Evolutionary conservation across 1,140 invertebrate species (phyloP), one percentile per base, ranked within the genome.

Genomic region (Muscidifurax raptorellus): DNA sequence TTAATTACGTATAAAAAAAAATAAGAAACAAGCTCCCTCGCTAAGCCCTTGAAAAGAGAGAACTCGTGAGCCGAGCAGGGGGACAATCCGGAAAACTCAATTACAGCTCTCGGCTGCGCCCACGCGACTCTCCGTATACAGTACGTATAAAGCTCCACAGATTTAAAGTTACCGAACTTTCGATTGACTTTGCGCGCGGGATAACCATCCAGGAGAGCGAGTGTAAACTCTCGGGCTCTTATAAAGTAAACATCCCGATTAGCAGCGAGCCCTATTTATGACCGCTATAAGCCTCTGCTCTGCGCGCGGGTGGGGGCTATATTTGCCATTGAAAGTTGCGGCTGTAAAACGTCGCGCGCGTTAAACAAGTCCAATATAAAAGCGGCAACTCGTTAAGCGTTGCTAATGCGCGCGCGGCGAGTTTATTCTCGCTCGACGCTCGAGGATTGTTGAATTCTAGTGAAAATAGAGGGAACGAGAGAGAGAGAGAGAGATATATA

Each of bases 231-330:
- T 52, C 15, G 13, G n/a, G n/a, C 74, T 64, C 44, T 28, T 77
- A 59, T 77, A 77, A 77, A 59, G 47, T 59, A 77, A 77, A 77
- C 75, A 64, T 30, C 4, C 28, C 27, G 75, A 77, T 77, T 77
- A 77, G 74, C 74, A 25, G 27, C 75, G 75, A 77, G 18, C 47
- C 25, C 25, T 30, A 77, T 59, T 64, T 59, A 59, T 59, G 27
- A 59, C 1, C 47, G 36, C 36, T 30, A n/a, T n/a, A 77, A 77
- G n/a, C 75, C 22, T 0, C 36, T n/a, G 30, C n/a, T n/a, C n/a
- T n/a, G n/a, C n/a, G n/a, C n/a, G n/a, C n/a, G n/a, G n/a, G n/a
- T n/a, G n/a, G 0, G 2, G 64, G 28, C 30, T 74, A 40, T 40
- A 74, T 74, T 74, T 74, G n/a, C 13, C 71, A n/a, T 32, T 40